phyloP scores from a whole-genome alignment of 2,888 invertebrate species.

The Anticlea derivata region DNA sequence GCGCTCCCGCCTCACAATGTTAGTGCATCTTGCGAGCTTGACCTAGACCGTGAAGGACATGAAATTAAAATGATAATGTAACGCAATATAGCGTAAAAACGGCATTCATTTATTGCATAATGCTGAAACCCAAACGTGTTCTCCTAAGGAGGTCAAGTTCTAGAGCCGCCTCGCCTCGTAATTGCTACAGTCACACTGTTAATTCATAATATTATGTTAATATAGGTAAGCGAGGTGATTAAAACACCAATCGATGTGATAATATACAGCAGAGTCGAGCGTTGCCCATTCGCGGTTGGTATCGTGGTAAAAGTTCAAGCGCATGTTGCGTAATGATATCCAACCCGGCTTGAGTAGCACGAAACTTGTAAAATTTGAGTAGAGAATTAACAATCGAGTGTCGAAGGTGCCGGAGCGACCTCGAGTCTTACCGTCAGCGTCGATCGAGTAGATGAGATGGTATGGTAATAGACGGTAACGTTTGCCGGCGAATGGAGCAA shows the following conservation, averaged over 20 bases:
- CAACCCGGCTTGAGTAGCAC: slow-evolving; percentile 15
- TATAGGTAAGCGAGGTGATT: slow-evolving; percentile 40
- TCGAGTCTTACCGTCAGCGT: slow-evolving; percentile 50
- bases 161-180: slow-evolving; percentile 54
- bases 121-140: slow-evolving; percentile 63
- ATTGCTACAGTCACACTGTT: slow-evolving; percentile 48
- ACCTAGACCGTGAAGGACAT: slow-evolving; percentile 52
- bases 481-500: slow-evolving; percentile 58
- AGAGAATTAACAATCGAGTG: slow-evolving; percentile 61
- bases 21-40: slow-evolving; percentile 42
- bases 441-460: slow-evolving; percentile 49
- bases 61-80: slow-evolving; percentile 42
- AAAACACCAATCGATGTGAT: slow-evolving; percentile 37
- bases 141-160: slow-evolving; percentile 73
- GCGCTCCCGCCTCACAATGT: slow-evolving; percentile 33
- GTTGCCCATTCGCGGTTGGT: slow-evolving; percentile 26
- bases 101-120: slow-evolving; percentile 58
- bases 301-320: slow-evolving; percentile 33
- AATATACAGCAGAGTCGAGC: slow-evolving; percentile 24
- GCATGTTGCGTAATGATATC: slow-evolving; percentile 51
- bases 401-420: slow-evolving; percentile 55
- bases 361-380: slow-evolving; percentile 22
- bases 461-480: slow-evolving; percentile 53
- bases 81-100: slow-evolving; percentile 43
- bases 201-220: slow-evolving; percentile 50